Conservation (phyloP, 1,140 invertebrate species). For the Saccostrea echinata region DNA sequence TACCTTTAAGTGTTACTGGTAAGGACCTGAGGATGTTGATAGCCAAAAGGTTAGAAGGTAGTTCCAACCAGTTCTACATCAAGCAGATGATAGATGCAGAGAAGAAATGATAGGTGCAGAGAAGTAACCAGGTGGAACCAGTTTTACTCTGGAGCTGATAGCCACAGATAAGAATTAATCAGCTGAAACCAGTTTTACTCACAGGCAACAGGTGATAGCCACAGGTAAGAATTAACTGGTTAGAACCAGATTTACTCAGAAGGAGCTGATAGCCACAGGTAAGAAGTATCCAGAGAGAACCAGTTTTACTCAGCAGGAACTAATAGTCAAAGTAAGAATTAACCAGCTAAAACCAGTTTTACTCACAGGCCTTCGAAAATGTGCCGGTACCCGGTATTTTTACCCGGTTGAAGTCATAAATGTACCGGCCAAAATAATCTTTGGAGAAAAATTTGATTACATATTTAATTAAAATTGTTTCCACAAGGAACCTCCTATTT, state of each 20-base stretch:
- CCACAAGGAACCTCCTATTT: no score
- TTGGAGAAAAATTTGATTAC: no score
- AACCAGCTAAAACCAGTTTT: no score
- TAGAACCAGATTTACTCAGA: slow-evolving; percentile 66
- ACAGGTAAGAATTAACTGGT: slow-evolving; percentile 63
- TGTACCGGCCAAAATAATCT: no score
- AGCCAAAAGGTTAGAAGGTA: slow-evolving; percentile 56
- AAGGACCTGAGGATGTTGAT: slow-evolving; percentile 59
- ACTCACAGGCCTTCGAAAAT: no score
- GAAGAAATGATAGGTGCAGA: neutral
- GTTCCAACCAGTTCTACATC: slow-evolving; percentile 28
- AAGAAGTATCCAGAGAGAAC: slow-evolving; percentile 64
- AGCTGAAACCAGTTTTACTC: slow-evolving; percentile 44
- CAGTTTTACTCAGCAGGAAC: slow-evolving; percentile 66
- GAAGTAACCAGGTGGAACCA: slow-evolving; percentile 45
- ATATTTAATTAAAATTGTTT: no score
- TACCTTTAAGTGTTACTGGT: slow-evolving; percentile 47
- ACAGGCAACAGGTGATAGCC: neutral
- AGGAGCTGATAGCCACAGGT: slow-evolving; percentile 52
- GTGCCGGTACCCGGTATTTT: no score
- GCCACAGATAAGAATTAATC: neutral
- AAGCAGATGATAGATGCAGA: no score
- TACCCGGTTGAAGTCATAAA: no score
- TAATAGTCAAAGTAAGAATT: slow-evolving; percentile 37
- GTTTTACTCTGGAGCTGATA: slow-evolving; percentile 61